Percentiles rank a stretch among this genome's conserved stretches.
These are phyloP conservation scores for Chymomyza costata DNA, from an alignment of 1,140 invertebrate genomes.

Conservation along the genomic window DNA sequence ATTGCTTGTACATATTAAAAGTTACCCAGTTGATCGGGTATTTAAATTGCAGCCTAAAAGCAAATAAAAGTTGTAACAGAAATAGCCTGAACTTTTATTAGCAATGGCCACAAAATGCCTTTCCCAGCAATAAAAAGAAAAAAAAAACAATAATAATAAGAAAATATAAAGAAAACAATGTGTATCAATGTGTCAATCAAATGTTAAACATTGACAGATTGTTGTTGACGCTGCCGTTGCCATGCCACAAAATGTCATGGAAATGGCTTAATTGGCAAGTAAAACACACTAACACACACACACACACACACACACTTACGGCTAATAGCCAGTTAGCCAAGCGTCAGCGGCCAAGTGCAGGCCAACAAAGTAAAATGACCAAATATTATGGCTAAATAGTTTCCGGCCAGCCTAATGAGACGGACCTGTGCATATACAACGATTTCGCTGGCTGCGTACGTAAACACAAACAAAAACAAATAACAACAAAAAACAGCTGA, in stretches of 20 bases:
- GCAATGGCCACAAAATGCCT: too few species aligned
- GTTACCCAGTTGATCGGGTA: constrained; percentile 14
- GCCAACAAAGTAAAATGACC: constrained; percentile 37
- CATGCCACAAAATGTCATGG: constrained; percentile 21
- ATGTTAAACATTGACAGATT: constrained; percentile 34
- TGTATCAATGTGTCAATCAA: constrained; percentile 67
- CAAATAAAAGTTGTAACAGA: constrained; percentile 37
- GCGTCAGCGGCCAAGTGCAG: constrained; percentile 22
- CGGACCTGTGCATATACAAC: constrained; percentile 24
- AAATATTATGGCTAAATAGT: constrained; percentile 72
- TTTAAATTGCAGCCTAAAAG: constrained; percentile 58
- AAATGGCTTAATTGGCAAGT: constrained; percentile 43
- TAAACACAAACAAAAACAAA: too few species aligned
- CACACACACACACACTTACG: too few species aligned
- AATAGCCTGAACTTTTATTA: constrained; percentile 25
- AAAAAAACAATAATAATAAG: too few species aligned
- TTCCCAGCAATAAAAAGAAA: too few species aligned
- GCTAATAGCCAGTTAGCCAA: too few species aligned
- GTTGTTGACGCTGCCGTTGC: constrained; percentile 1
- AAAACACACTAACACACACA: too few species aligned
- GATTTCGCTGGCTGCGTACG: too few species aligned
- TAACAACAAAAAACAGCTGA: too few species aligned
- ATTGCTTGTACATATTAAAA: constrained; percentile 34
- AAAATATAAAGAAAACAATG: too few species aligned
- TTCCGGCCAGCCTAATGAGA: constrained; percentile 65